Conservation (phyloP, 2,888 invertebrate species). For the Capitulum mitella region DNA sequence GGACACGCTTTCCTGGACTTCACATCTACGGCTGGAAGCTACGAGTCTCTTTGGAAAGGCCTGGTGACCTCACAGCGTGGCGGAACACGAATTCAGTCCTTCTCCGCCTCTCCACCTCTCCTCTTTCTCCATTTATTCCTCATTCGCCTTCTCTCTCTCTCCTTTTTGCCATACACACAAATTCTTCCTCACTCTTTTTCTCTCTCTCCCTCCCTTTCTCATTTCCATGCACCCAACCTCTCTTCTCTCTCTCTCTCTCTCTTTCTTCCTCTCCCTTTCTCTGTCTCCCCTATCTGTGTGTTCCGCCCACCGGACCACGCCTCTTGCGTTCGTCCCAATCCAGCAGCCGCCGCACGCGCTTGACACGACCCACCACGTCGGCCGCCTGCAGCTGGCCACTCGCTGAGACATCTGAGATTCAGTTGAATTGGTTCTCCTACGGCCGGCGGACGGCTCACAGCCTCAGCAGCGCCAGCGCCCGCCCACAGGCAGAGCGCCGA, state of each 20-base stretch:
- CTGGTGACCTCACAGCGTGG: not conserved
- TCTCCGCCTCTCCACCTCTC: not conserved
- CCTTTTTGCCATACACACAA: too few relatives aligned
- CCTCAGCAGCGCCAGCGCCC: constrained; percentile 32
- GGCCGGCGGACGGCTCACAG: not conserved
- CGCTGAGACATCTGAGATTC: constrained; percentile 2
- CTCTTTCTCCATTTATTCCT: not conserved
- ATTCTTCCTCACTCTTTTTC: too few relatives aligned
- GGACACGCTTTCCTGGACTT: too few relatives aligned
- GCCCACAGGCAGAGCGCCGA: not conserved
- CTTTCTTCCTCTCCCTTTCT: too few relatives aligned
- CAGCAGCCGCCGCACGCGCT: too few relatives aligned
- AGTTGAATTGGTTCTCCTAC: not conserved
- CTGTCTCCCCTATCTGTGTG: too few relatives aligned
- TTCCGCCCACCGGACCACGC: too few relatives aligned
- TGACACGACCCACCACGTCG: too few relatives aligned
- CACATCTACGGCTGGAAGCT: not conserved
- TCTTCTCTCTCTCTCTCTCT: too few relatives aligned
- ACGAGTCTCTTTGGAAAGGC: not conserved
- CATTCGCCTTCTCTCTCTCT: not conserved
- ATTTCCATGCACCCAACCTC: too few relatives aligned
- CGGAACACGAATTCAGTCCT: not conserved
- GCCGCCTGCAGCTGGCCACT: not conserved
- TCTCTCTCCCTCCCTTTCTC: too few relatives aligned
- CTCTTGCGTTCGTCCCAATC: not conserved